Conservation (phyloP, 1,140 invertebrate genomes). For the Trypoxylus dichotomus region DNA sequence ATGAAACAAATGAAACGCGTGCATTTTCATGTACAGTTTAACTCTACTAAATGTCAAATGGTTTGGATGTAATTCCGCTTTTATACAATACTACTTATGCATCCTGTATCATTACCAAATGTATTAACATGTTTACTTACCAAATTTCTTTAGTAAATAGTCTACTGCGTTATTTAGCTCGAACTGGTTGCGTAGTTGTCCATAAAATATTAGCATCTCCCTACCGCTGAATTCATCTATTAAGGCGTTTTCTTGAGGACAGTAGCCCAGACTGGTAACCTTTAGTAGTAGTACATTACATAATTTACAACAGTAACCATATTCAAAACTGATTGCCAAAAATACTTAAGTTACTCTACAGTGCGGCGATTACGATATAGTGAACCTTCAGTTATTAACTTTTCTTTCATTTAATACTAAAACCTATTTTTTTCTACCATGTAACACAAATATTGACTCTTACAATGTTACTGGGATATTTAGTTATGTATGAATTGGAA, state of each 20-base stretch:
- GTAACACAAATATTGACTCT: too few species aligned
- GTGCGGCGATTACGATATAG: too few species aligned
- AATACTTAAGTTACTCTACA: too few species aligned
- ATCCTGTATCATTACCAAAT: background rate
- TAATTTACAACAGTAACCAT: background rate
- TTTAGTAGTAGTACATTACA: background rate
- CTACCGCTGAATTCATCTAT: conserved; percentile 68
- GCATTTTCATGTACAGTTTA: too few species aligned
- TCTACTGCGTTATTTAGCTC: conserved; percentile 56
- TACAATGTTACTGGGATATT: too few species aligned
- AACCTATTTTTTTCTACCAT: too few species aligned
- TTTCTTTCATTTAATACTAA: too few species aligned
- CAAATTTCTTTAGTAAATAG: conserved; percentile 60
- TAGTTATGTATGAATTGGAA: too few species aligned
- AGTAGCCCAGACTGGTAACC: conserved; percentile 59
- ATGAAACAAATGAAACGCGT: too few species aligned
- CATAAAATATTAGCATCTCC: conserved; percentile 71
- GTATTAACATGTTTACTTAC: conserved; percentile 49
- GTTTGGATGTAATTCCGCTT: background rate
- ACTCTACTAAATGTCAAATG: too few species aligned
- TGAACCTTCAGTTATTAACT: too few species aligned
- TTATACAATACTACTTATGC: too few species aligned
- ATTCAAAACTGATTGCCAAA: background rate
- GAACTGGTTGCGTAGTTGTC: conserved; percentile 63
- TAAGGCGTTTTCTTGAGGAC: conserved; percentile 73